Evolutionary conservation across 2,797 vertebrate species (phyloP).

Genomic region (Martes flavigula): DNA sequence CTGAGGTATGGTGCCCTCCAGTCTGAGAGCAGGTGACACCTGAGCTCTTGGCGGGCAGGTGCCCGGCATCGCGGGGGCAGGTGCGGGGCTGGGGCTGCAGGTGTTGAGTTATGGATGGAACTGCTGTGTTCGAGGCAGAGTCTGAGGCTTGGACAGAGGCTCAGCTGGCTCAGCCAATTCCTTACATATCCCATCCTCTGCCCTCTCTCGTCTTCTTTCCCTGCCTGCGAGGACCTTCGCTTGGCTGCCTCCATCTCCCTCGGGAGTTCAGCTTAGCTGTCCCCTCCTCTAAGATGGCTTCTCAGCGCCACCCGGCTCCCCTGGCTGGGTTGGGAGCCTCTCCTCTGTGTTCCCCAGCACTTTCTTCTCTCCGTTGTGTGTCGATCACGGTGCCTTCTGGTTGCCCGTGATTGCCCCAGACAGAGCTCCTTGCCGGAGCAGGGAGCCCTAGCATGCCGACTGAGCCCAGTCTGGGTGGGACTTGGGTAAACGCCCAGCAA

Average conservation of each 20-base stretch:
- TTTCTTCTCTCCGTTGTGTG: neutral
- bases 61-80: neutral
- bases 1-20: fast-evolving
- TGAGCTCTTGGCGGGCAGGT: neutral
- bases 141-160: no score
- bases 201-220: neutral
- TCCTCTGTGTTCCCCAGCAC: neutral
- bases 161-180: fast-evolving
- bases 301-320: neutral
- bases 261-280: neutral
- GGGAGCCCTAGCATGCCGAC: no score
- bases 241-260: neutral
- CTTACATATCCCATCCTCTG: fast-evolving
- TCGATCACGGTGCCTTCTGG: fast-evolving
- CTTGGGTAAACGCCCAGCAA: fast-evolving
- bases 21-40: neutral
- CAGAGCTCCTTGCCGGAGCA: neutral
- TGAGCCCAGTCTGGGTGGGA: fast-evolving
- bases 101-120: fast-evolving
- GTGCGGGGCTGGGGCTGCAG: neutral
- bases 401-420: fast-evolving
- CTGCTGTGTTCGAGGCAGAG: fast-evolving
- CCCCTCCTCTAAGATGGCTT: neutral
- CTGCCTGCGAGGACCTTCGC: neutral
- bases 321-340: neutral